Evolutionary conservation across 2,113 vertebrate species (phyloP).

Genomic region (Centropus bengalensis): DNA sequence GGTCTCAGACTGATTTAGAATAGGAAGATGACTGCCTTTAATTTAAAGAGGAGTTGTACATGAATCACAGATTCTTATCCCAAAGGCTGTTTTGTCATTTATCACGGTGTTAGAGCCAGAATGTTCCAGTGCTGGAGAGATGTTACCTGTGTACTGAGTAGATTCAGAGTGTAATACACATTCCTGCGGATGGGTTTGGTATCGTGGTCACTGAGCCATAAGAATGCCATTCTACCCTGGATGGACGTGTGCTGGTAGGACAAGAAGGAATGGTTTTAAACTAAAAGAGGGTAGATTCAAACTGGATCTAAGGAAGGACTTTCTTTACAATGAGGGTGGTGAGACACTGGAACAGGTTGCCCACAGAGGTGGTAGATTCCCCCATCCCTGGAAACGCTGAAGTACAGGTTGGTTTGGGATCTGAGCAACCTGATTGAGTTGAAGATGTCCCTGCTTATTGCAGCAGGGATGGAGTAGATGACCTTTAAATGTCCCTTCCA

Average conservation of each 20-base stretch:
- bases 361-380: background rate
- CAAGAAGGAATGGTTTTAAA: background rate
- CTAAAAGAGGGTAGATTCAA: background rate
- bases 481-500: background rate
- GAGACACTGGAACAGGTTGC: accelerated
- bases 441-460: background rate
- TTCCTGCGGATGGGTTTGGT: background rate
- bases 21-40: background rate
- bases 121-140: accelerated
- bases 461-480: background rate
- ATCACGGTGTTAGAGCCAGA: background rate
- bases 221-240: accelerated
- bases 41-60: background rate
- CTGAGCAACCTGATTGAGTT: accelerated
- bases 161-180: accelerated
- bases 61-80: background rate
- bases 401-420: background rate
- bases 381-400: background rate
- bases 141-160: background rate
- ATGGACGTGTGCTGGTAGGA: accelerated
- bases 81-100: background rate
- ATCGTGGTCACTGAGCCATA: accelerated
- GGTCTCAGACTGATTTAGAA: background rate
- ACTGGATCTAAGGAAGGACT: accelerated
- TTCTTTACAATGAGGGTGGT: accelerated